A percentile compares a stretch with the other conserved stretches of the same genome.
Conservation (phyloP, 2,888 invertebrate species). For the Stenichneumon culpator region DNA sequence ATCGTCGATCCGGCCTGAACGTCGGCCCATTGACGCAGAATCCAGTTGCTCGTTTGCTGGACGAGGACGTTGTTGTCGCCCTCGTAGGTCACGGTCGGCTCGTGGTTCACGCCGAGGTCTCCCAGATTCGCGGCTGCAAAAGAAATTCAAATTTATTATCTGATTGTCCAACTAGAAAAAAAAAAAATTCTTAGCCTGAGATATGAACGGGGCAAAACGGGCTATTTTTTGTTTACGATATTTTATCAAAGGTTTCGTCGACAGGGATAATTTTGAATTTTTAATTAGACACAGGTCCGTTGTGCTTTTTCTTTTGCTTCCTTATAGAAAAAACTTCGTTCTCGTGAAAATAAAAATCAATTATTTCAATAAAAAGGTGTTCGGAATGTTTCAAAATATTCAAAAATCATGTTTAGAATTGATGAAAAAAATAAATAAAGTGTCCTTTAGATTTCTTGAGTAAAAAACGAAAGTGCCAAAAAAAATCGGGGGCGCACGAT, state of each 20-base stretch:
- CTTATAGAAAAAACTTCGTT: slow-evolving; percentile 79
- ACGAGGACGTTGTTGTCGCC: slow-evolving; percentile 97
- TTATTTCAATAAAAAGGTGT: too few relatives aligned
- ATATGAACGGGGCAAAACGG: too few relatives aligned
- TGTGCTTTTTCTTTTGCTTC: slow-evolving; percentile 81
- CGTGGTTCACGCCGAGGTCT: slow-evolving; percentile 93
- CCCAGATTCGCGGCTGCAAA: slow-evolving; percentile 92
- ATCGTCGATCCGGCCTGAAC: slow-evolving; percentile 85
- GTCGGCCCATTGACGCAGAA: slow-evolving; percentile 89
- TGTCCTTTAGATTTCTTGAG: too few relatives aligned
- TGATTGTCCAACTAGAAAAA: slow-evolving; percentile 58
- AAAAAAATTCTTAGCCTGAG: not conserved
- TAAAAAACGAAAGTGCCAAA: too few relatives aligned
- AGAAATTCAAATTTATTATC: slow-evolving; percentile 31
- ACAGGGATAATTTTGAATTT: not conserved
- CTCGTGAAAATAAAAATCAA: too few relatives aligned
- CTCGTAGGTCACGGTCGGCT: slow-evolving; percentile 96
- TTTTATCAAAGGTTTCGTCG: too few relatives aligned
- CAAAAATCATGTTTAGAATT: too few relatives aligned
- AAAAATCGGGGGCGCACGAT: too few relatives aligned
- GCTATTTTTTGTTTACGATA: too few relatives aligned
- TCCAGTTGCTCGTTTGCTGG: slow-evolving; percentile 96
- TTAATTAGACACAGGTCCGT: not conserved
- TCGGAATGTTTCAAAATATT: too few relatives aligned
- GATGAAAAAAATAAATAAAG: too few relatives aligned